phyloP scores from a whole-genome alignment of 2,113 vertebrate genomes.

The Sphyrna mokarran region DNA sequence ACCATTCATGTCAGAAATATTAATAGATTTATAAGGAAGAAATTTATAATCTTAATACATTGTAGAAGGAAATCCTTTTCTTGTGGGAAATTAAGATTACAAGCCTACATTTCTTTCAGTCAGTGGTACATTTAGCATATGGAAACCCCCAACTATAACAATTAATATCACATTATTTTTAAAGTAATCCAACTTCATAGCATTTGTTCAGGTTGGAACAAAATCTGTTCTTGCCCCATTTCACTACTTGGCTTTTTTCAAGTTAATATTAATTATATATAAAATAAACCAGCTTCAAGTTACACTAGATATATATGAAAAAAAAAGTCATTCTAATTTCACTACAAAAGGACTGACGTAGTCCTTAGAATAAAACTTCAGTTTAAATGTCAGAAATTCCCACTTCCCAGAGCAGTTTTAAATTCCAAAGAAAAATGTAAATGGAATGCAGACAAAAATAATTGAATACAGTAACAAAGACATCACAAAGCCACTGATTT shows the following conservation, averaged over 20 bases:
- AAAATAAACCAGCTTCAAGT: no score
- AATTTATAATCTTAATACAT: background rate
- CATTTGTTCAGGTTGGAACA: background rate
- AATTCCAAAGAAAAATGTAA: background rate
- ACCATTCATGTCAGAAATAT: background rate
- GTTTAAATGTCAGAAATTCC: background rate
- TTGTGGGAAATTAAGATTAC: background rate
- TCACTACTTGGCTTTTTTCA: background rate
- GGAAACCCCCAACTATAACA: background rate
- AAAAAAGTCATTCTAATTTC: background rate
- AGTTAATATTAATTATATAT: background rate
- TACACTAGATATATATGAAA: background rate
- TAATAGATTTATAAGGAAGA: background rate
- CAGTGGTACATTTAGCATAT: background rate
- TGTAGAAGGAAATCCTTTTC: background rate
- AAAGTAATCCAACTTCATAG: background rate
- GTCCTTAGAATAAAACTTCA: background rate
- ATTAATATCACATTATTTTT: background rate
- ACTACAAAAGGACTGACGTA: background rate
- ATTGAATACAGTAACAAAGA: background rate
- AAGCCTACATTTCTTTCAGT: background rate
- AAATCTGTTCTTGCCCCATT: background rate
- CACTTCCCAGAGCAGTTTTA: background rate
- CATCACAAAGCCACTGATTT: background rate
- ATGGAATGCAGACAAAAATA: background rate